Base-by-base conservation (phyloP, 2,797 vertebrate genomes). In the Salarias fasciatus region DNA sequence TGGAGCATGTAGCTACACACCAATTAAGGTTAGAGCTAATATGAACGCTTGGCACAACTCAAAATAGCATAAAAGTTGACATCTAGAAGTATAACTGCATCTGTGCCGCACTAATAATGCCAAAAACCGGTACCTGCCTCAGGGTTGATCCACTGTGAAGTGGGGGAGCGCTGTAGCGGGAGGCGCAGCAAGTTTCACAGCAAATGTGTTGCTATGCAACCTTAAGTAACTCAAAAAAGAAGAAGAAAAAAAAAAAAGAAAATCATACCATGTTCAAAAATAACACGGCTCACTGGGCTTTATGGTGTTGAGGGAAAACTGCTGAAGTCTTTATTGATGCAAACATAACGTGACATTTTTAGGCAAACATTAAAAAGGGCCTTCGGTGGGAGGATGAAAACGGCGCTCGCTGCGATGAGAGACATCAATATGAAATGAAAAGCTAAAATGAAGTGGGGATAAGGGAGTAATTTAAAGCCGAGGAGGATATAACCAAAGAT, bases 151-250 rank as follows among this genome's bases (percentile, higher is more conserved):
- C 29, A 54, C 36, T 62, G 41, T 35, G 13, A 53, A 58, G 35
- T 6, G 33, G 33, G 33, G 33, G 30, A 24, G 30, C 45, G 42
- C 33, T 64, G 40, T 50, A 53, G 31, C 31, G 8, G 42, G 33
- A 50, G 41, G 53, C 9, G 54, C 53, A 53, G 47, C 38, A 67
- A 35, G 54, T 48, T 68, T 30, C 35, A 52, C 57, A 52, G 45
- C 31, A 62, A 75, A 72, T 44, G 60, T 62, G 82, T 80, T 84
- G 67, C 79, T 69, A 75, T 69, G 75, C 77, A 78, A 75, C 75
- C 47, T 31, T 15, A 51, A 75, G 50, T 30, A 51, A 56, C 52
- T 24, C 15, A 53, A 44, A 64, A 63, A 43, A 9, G 24, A 24
- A n/a, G n/a, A 43, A 63, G 63, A 42, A 24, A 24, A n/a, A n/a